Percentiles rank a stretch among this genome's conserved stretches.
Conservation (phyloP, 2,113 vertebrate species). For the Erinaceus europaeus region DNA sequence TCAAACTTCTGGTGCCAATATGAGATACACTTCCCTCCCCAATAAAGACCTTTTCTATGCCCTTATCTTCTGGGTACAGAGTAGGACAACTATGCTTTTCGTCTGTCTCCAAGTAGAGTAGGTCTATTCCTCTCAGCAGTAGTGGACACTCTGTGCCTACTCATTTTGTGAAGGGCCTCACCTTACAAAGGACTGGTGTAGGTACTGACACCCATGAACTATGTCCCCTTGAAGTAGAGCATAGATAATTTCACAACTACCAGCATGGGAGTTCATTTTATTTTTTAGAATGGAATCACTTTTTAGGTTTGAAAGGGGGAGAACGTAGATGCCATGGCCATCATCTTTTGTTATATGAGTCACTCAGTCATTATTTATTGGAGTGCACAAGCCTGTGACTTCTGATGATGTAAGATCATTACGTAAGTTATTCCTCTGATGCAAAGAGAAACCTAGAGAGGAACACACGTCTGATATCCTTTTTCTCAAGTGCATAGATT, state of each 20-base stretch:
- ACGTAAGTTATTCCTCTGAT: slow-evolving; percentile 41
- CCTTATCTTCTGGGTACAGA: background rate
- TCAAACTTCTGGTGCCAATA: too few relatives aligned
- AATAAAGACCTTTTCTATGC: background rate
- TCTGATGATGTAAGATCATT: slow-evolving; percentile 42
- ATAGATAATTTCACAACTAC: slow-evolving; percentile 68
- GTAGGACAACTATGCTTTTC: background rate
- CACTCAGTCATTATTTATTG: background rate
- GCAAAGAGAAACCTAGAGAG: background rate
- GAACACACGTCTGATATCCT: background rate
- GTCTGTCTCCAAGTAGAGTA: slow-evolving; percentile 30
- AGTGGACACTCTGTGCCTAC: too few relatives aligned
- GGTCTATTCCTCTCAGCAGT: background rate
- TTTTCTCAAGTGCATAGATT: background rate
- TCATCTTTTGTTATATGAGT: slow-evolving; percentile 70
- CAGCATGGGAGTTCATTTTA: slow-evolving; percentile 68
- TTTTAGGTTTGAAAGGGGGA: slow-evolving; percentile 63
- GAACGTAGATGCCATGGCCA: slow-evolving; percentile 53
- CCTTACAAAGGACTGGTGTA: too few relatives aligned
- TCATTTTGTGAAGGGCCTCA: slow-evolving; percentile 47
- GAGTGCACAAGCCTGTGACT: background rate
- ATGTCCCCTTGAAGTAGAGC: too few relatives aligned
- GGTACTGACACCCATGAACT: too few relatives aligned
- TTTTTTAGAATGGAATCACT: slow-evolving; percentile 70
- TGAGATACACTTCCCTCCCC: too few relatives aligned